Base-by-base conservation (phyloP, 2,888 invertebrate genomes). In the Imbricaverruca yamaguchii region DNA sequence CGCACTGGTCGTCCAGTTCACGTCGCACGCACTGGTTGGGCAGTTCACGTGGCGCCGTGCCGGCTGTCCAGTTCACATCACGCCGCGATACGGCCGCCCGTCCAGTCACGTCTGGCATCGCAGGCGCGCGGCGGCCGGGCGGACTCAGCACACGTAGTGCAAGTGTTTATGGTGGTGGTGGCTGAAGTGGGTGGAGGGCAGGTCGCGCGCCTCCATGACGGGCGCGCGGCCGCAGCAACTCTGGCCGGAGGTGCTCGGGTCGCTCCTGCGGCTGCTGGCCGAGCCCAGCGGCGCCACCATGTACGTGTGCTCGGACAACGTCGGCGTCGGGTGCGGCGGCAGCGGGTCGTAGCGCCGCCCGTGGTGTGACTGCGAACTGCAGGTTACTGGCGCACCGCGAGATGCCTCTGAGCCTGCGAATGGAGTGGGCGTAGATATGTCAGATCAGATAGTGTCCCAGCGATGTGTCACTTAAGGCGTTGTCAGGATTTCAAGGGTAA, bases 341-440 rank as follows among this genome's bases (percentile, higher is more conserved):
- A 57, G 79, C 56, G 79, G 79, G 57, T 79, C 79, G 57, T 79
- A 79, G 57, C 79, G 79, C 59, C 79, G 79, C 23, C 25, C 79
- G 79, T 79, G 79, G 79, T 59, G 23, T 9, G 23, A 15, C 1
- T 6, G 10, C 13, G 57, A 21, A 79, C 79, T 57, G 13, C 79
- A 57, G 25, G 23, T 56, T 79, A 13, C 0, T 13, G 59, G 23
- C 57, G 13, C 79, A 23, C 79, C 56, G n/a, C 79, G 56, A 79
- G 79, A 57, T 57, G 79, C 7, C 25, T 57, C 57, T 13, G 79
- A 15, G 13, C 56, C 79, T 79, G 57, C 13, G 6, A n/a, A n/a
- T 10, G 56, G n/a, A 77, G n/a, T 8, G 61, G 21, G 61, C 61
- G 13, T 15, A 8, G 18, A 39, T 4, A 4, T 39, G 39, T 39